Percentiles rank a stretch among this genome's conserved stretches.
Conservation (phyloP, 2,888 invertebrate genomes). For the Nemoura dubitans region DNA sequence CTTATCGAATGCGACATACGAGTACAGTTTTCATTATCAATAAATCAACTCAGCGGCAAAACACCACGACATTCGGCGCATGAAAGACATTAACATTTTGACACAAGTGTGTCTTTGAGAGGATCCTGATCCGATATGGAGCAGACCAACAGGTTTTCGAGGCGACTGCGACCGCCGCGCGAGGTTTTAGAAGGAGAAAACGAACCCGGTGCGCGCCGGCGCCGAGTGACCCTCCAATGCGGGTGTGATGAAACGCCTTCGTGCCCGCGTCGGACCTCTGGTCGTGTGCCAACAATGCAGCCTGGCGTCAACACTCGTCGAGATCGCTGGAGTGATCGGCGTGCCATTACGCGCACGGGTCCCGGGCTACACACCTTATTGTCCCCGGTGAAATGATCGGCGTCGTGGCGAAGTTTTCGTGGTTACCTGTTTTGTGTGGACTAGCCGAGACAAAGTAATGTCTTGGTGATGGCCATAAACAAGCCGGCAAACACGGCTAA, state of each 20-base stretch:
- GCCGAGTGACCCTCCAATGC: background rate
- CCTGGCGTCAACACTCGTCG: background rate
- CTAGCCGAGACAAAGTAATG: background rate
- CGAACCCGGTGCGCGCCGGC: background rate
- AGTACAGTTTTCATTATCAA: background rate
- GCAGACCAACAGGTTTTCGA: background rate
- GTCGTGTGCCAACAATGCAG: background rate
- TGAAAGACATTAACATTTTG: background rate
- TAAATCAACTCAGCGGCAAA: background rate
- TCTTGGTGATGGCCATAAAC: background rate
- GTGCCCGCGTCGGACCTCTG: background rate
- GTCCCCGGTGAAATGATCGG: background rate
- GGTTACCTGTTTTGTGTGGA: background rate
- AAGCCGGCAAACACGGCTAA: background rate
- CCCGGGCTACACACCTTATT: background rate
- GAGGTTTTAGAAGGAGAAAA: background rate
- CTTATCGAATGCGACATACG: background rate
- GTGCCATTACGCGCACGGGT: background rate
- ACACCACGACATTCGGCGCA: background rate
- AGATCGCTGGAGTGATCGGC: background rate
- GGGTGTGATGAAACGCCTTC: background rate
- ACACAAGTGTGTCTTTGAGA: constrained; percentile 1
- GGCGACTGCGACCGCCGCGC: background rate
- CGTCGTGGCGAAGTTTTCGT: background rate
- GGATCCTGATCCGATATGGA: constrained; percentile 12